Evolutionary conservation across 2,113 vertebrate genomes (phyloP).

Genomic region (Redunca redunca): DNA sequence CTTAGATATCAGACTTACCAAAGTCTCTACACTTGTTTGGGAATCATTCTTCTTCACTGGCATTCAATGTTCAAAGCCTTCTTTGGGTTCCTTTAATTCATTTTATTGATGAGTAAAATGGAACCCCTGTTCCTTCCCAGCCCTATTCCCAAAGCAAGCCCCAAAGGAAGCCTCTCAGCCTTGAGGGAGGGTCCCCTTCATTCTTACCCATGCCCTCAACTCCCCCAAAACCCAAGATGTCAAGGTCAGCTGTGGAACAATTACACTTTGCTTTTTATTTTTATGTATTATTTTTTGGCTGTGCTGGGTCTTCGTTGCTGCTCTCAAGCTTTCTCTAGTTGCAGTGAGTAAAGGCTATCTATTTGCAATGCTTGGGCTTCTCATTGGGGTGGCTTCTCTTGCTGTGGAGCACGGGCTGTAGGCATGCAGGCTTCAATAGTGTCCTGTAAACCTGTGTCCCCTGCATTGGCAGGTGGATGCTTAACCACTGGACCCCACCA

Average conservation of each 20-base stretch:
- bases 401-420: background rate
- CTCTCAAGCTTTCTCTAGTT: background rate
- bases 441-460: background rate
- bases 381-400: background rate
- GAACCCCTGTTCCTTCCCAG: background rate
- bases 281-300: background rate
- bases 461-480: background rate
- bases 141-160: background rate
- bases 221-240: background rate
- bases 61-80: background rate
- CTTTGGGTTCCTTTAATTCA: background rate
- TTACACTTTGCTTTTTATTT: background rate
- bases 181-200: background rate
- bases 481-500: background rate
- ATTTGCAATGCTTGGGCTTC: background rate
- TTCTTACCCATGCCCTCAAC: no score
- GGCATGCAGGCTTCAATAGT: background rate
- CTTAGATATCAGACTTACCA: background rate
- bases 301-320: background rate
- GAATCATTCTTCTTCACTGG: background rate
- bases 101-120: background rate
- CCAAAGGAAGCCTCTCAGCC: background rate
- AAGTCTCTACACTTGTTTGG: background rate
- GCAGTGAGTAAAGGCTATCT: background rate
- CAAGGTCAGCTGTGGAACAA: background rate